phyloP scores from a whole-genome alignment of 2,113 vertebrate genomes.

The Hipposideros armiger region DNA sequence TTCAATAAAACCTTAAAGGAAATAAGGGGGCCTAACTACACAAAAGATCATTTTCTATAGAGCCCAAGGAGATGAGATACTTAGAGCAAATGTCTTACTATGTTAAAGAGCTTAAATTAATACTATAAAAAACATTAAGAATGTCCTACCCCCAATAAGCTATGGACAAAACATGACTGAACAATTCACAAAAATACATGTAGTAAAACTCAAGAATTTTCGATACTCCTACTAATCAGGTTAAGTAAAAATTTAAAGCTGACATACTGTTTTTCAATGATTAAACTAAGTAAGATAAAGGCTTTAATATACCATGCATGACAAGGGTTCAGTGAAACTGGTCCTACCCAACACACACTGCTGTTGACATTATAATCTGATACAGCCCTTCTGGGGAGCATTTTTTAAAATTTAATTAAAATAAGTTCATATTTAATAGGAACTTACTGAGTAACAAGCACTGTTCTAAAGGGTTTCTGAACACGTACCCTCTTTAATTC shows the following conservation, averaged over 20 bases:
- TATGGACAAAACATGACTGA: not conserved
- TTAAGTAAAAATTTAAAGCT: not conserved
- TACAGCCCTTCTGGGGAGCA: not conserved
- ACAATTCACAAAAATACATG: not conserved
- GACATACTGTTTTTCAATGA: not conserved
- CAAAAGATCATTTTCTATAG: not conserved
- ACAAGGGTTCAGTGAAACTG: not conserved
- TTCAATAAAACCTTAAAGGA: slow-evolving; percentile 38
- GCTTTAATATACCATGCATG: not conserved
- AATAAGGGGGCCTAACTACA: not conserved
- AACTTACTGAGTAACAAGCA: not conserved
- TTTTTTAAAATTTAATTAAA: slow-evolving; percentile 24
- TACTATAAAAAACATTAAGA: not conserved
- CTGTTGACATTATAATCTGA: not conserved
- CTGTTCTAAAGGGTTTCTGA: not conserved
- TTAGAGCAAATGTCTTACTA: not conserved
- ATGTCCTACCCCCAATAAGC: not conserved
- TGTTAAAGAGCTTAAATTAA: slow-evolving; percentile 19
- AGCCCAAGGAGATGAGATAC: not conserved
- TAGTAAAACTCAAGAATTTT: not conserved
- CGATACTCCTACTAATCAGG: not conserved
- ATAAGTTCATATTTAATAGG: not conserved
- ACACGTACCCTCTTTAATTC: not conserved
- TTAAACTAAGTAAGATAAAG: not conserved
- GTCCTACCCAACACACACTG: not conserved